Base-by-base conservation (phyloP, 2,888 invertebrate genomes). In the Eudasyphora cyanicolor region DNA sequence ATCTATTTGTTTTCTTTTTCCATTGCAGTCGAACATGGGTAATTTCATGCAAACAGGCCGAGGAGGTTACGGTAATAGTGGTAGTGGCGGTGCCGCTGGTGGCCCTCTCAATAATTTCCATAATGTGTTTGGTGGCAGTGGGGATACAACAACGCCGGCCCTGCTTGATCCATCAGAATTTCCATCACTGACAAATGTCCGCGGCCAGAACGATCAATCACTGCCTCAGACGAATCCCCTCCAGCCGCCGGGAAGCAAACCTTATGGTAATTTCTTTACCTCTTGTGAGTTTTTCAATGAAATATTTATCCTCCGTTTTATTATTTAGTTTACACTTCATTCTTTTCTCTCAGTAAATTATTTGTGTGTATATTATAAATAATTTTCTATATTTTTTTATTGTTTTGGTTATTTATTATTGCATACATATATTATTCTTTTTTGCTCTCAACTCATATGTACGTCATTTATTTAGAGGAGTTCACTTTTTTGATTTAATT, bases 161-260 rank as follows among this genome's bases (percentile, higher is more conserved):
- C 94, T 97, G 87, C 93, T 98, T 89, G 98, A 98, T 93, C 95
- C 97, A 87, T 97, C 97, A 90, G 98, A 98, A 93, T 98, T 98
- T 93, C 98, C 98, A 86, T 97, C 97, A 88, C 94, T 98, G 91
- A 97, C 97, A 89, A 92, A 92, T 89, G 97, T 96, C 92, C 94
- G 97, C 91, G 97, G 96, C 88, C 95, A 95, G 89, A 95, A 95
- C 87, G 95, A 95, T 93, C 95, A 96, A 91, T 94, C 94, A 91
- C 94, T 95, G 93, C 96, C 96, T 90, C 96, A 95, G 91, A 94
- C 95, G 89, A 95, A 96, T 93, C 95, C 97, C 84, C 95, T 95
- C 94, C 97, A 97, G 86, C 97, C 97, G 93, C 97, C 97, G 87
- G 97, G 97, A 92, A 96, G 96, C 93, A 97, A 97, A 94, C 97